phyloP scores from a whole-genome alignment of 53 echinoderm and acorn worm species.

The Echinarachnius parma region DNA sequence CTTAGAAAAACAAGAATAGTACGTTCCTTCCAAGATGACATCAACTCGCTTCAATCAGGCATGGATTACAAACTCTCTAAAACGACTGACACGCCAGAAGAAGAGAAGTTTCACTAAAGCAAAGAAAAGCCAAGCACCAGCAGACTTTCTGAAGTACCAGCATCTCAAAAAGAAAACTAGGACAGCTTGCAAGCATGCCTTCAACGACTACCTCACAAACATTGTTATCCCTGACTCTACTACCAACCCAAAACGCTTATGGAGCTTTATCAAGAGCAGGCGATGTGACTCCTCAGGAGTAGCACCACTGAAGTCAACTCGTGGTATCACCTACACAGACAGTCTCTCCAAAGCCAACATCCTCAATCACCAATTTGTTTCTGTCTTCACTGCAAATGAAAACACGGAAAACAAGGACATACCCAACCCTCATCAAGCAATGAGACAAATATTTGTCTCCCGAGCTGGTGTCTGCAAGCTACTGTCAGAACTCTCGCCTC shows the following conservation, averaged over 20 bases:
- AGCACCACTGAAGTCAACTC: constrained; percentile 8
- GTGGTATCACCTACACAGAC: constrained; percentile 9
- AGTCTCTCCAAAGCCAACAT: constrained; percentile 24
- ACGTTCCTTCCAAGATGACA: constrained; percentile 29
- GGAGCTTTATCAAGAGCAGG: constrained; percentile 46
- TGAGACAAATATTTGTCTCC: neutral
- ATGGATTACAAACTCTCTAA: constrained; percentile 20
- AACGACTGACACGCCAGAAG: constrained; percentile 28
- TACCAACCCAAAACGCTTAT: constrained; percentile 35
- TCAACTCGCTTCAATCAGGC: constrained; percentile 25
- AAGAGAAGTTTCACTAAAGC: constrained; percentile 7
- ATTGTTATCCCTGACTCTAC: constrained; percentile 4
- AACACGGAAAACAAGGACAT: constrained; percentile 2
- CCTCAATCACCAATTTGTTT: constrained; percentile 39
- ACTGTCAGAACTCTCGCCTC: constrained; percentile 2
- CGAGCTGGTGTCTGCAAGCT: constrained; percentile 26
- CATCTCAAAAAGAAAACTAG: constrained; percentile 17
- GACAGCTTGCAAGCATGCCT: neutral
- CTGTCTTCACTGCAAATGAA: constrained; percentile 33
- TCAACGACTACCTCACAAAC: constrained; percentile 34
- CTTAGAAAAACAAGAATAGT: neutral
- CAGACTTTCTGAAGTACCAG: constrained; percentile 6
- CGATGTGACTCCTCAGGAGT: constrained; percentile 23
- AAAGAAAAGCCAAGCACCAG: neutral
- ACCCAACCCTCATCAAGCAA: constrained; percentile 26